Conservation (phyloP, 2,797 vertebrate genomes). For the Coendou prehensilis region DNA sequence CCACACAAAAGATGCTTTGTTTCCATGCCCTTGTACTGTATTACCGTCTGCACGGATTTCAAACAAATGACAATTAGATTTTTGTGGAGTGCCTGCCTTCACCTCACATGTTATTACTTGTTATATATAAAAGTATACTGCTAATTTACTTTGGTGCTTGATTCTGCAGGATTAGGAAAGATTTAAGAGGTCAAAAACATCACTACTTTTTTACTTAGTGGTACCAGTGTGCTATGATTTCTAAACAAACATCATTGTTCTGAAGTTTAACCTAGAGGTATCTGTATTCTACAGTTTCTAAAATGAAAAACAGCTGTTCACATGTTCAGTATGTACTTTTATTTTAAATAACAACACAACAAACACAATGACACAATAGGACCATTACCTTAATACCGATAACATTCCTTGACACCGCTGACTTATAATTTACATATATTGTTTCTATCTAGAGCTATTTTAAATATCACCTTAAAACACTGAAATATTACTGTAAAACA, state of each 20-base stretch:
- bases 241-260: slow-evolving; percentile 54
- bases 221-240: background rate
- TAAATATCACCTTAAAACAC: slow-evolving; percentile 85
- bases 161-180: background rate
- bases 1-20: background rate
- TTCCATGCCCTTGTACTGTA: background rate
- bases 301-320: slow-evolving; percentile 85
- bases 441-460: slow-evolving; percentile 83
- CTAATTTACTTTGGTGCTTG: slow-evolving; percentile 25
- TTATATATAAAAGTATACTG: background rate
- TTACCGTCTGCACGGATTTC: background rate
- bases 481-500: slow-evolving; percentile 80
- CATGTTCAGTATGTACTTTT: slow-evolving; percentile 86
- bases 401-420: slow-evolving; percentile 85
- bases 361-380: slow-evolving; percentile 86
- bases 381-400: slow-evolving; percentile 87
- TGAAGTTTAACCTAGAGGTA: slow-evolving; percentile 2
- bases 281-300: slow-evolving; percentile 11
- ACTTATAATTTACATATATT: slow-evolving; percentile 82
- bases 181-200: slow-evolving; percentile 29
- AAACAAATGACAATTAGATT: background rate
- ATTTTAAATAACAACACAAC: slow-evolving; percentile 89
- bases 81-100: background rate
- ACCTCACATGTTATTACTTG: slow-evolving; percentile 12
- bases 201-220: background rate